phyloP scores from a whole-genome alignment of 1,140 invertebrate genomes.

The Eumeta japonica region DNA sequence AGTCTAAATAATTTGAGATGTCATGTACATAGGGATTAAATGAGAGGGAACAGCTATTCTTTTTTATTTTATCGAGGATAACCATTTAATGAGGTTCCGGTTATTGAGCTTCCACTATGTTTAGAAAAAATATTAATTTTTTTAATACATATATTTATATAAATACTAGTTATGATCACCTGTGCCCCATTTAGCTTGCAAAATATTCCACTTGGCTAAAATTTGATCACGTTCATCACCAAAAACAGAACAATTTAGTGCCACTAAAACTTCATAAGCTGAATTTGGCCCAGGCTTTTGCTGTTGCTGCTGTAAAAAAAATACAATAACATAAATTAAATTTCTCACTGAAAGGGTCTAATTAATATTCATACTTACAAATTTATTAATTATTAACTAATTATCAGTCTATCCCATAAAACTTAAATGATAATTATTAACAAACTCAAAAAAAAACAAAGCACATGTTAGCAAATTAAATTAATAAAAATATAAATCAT shows the following conservation, averaged over 20 bases:
- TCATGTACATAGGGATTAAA: not conserved
- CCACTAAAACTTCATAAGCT: slow-evolving; percentile 69
- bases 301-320: slow-evolving; percentile 54
- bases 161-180: slow-evolving; percentile 45
- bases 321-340: no score
- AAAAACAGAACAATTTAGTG: slow-evolving; percentile 82
- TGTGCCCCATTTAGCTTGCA: slow-evolving; percentile 91
- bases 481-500: no score
- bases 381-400: no score
- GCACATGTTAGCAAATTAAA: no score
- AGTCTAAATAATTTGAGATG: not conserved
- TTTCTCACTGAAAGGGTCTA: slow-evolving; percentile 4
- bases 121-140: not conserved
- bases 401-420: no score
- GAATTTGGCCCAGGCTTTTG: slow-evolving; percentile 60
- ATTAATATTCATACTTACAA: no score
- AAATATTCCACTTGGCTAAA: slow-evolving; percentile 88
- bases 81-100: no score
- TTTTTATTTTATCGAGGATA: no score
- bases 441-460: no score
- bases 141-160: not conserved
- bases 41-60: no score
- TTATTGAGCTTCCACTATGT: not conserved
- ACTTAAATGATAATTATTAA: no score
- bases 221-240: slow-evolving; percentile 90